Base-by-base conservation (phyloP, 2,113 vertebrate genomes). In the Eupsittula cactorum region DNA sequence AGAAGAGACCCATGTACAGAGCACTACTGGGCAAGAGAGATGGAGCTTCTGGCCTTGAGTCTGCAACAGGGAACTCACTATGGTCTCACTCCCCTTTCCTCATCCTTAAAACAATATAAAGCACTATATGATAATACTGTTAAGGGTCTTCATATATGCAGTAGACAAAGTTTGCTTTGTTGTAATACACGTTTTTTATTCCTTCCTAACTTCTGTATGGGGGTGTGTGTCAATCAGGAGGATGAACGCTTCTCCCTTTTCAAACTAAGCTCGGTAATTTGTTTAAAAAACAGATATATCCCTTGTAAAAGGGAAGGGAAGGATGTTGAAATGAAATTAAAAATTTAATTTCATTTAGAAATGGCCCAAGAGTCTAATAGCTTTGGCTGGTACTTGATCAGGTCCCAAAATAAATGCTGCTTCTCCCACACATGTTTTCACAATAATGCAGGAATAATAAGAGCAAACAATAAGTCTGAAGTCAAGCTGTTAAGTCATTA, bases 401-500 rank as follows among this genome's bases (percentile, higher is more conserved):
- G 73, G n/a, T 42, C 89, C 84, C 78, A 50, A 6, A 94, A 95
- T 62, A 80, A 95, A 92, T 64, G 87, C 84, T 79, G 70, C 6
- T 80, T 73, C 91, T 89, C 78, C 86, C 82, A 73, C 93, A 82
- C 81, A 24, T 88, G 86, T 95, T 96, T 96, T 87, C 84, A 71
- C 91, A 85, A 92, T 95, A 74, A 79, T 68, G 59, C 25, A 27
- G 68, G 60, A 93, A 95, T 95, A 96, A 96, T 91, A 82, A 87
- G 81, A 92, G 81, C 89, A 82, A 97, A 97, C 94, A 96, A 95
- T 95, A 82, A 80, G 77, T 10, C 83, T 65, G 82, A 90, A 97
- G 67, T 87, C 89, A 95, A 96, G 87, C 87, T 95, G 89, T 91
- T 90, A 85, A 95, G 59, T 92, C 91, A 92, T 92, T 95, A 95